phyloP scores from a whole-genome alignment of 2,113 vertebrate species.

The Brienomyrus longianalis region DNA sequence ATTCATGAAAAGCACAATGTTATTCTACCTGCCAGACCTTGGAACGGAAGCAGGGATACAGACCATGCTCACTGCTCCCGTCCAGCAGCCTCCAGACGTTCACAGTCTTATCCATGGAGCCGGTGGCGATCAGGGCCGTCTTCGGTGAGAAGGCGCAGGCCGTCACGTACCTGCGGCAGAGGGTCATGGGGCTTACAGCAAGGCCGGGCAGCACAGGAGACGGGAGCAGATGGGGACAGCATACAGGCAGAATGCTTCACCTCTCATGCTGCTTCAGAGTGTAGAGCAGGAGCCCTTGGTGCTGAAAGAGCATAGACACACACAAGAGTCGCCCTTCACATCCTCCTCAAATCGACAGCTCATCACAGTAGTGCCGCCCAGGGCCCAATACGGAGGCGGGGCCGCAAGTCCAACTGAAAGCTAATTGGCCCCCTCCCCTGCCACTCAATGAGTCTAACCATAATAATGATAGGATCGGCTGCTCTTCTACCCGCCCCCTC shows the following conservation, averaged over 20 bases:
- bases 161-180: constrained; percentile 72
- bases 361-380: not conserved
- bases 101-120: constrained; percentile 85
- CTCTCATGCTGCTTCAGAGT: constrained; percentile 73
- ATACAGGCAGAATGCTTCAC: constrained; percentile 45
- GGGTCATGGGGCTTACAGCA: constrained; percentile 14
- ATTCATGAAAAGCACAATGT: not conserved
- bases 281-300: constrained; percentile 61
- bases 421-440: not conserved
- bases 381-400: not conserved
- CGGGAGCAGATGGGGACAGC: constrained; percentile 8
- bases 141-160: constrained; percentile 75
- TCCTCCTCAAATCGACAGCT: constrained; percentile 6
- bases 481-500: not conserved
- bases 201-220: not conserved
- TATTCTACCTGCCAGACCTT: not conserved
- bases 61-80: constrained; percentile 56
- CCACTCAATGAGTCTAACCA: not conserved
- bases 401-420: not conserved
- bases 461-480: not conserved
- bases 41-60: constrained; percentile 26
- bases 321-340: constrained; percentile 21
- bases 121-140: constrained; percentile 74
- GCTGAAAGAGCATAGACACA: constrained; percentile 55
- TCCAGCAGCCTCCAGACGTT: constrained; percentile 72